Percentiles rank a stretch among this genome's conserved stretches.
Evolutionary conservation across 92 coral and sea anemone species (phyloP).

Genomic region (Hydrozoanthus gracilis): DNA sequence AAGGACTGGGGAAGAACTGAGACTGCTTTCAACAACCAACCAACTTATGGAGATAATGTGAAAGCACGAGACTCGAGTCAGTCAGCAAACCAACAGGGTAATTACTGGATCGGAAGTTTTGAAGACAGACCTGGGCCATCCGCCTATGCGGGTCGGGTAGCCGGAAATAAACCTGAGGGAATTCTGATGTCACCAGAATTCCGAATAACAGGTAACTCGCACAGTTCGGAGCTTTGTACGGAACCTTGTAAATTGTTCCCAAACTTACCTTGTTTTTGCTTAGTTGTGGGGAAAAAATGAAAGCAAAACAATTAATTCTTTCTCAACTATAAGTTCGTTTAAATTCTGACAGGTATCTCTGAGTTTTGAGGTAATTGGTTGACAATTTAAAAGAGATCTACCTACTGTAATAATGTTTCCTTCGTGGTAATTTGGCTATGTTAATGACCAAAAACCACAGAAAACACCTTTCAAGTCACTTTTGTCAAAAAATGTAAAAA

Average conservation of each 20-base stretch:
- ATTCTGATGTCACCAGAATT: conserved; percentile 22
- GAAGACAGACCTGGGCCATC: conserved; percentile 34
- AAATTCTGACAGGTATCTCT: no score
- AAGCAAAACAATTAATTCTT: no score
- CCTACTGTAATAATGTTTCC: no score
- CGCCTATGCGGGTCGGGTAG: neutral
- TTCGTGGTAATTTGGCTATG: no score
- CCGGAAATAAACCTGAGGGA: conserved; percentile 21
- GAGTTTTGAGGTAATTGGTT: no score
- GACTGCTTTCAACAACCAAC: conserved; percentile 17
- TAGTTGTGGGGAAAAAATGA: no score
- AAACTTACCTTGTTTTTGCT: neutral
- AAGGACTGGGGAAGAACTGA: conserved; percentile 13
- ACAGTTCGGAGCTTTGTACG: neutral
- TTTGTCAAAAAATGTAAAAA: no score
- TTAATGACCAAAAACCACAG: no score
- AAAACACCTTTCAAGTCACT: no score
- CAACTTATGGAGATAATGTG: conserved; percentile 24
- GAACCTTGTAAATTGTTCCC: neutral
- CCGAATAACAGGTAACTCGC: conserved; percentile 2
- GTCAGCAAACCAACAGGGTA: neutral
- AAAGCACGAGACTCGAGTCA: neutral
- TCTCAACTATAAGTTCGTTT: no score
- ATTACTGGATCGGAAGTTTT: conserved; percentile 30
- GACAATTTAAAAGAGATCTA: no score